Conservation (phyloP, 2,113 vertebrate genomes). For the Gasterosteus nipponicus region DNA sequence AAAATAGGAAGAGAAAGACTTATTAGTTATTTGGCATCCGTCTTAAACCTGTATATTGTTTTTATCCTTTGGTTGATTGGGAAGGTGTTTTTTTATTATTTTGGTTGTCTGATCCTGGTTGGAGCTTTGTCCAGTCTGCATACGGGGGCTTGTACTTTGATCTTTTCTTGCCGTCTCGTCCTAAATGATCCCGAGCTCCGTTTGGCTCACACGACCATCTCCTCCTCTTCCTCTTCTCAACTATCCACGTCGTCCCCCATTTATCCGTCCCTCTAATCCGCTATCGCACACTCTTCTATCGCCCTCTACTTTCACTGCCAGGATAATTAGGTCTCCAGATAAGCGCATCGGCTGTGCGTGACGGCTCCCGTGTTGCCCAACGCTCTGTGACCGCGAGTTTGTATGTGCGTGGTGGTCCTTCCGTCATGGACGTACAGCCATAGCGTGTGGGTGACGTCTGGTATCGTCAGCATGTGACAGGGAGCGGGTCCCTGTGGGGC, state of each 20-base stretch:
- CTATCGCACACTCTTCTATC: slow-evolving; percentile 22
- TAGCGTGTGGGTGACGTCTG: slow-evolving; percentile 44
- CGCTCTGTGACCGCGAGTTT: slow-evolving; percentile 24
- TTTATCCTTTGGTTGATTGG: not conserved
- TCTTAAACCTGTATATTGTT: not conserved
- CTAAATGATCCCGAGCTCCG: not conserved
- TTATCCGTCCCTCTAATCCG: slow-evolving; percentile 22
- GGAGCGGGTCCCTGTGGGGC: slow-evolving; percentile 41
- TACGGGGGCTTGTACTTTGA: not conserved
- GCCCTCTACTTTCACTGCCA: slow-evolving; percentile 28
- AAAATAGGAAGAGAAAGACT: not conserved
- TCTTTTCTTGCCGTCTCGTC: slow-evolving; percentile 16
- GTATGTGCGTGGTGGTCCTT: slow-evolving; percentile 34
- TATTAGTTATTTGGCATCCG: not conserved
- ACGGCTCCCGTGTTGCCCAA: slow-evolving; percentile 49
- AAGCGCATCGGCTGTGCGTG: slow-evolving; percentile 47
- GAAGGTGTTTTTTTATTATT: not conserved
- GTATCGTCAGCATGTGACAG: slow-evolving; percentile 75
- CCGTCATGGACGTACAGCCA: slow-evolving; percentile 35
- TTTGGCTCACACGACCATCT: slow-evolving; percentile 14
- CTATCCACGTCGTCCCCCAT: slow-evolving; percentile 11
- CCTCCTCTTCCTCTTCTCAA: not conserved
- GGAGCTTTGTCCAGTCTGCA: not conserved
- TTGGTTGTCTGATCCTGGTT: not conserved
- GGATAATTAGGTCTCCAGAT: slow-evolving; percentile 69